A percentile compares a stretch with the other conserved stretches of the same genome.
phyloP scores from a whole-genome alignment of 1,140 invertebrate genomes.

The Druon quercuslanigerum region DNA sequence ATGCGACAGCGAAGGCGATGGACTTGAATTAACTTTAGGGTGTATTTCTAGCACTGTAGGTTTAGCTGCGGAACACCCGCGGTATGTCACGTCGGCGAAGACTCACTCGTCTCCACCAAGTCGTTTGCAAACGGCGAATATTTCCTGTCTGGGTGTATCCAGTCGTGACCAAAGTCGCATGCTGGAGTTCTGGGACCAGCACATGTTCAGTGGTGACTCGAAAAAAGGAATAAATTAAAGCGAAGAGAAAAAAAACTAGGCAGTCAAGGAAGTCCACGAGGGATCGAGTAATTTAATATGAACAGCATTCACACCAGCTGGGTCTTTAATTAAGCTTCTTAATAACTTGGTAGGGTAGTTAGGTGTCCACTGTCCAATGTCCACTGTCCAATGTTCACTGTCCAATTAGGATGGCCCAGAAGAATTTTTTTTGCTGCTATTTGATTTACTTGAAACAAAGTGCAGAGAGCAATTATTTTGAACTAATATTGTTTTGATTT shows the following conservation, averaged over 20 bases:
- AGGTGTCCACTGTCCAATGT: neutral
- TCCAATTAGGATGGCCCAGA: too few species aligned
- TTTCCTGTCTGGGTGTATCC: slow-evolving; percentile 30
- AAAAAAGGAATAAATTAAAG: slow-evolving; percentile 24
- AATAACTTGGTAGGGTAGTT: neutral
- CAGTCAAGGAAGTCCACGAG: slow-evolving; percentile 13
- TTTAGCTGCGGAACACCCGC: slow-evolving; percentile 66
- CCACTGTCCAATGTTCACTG: too few species aligned
- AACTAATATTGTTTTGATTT: too few species aligned
- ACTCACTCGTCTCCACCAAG: slow-evolving; percentile 34
- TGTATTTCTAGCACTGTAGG: slow-evolving; percentile 70
- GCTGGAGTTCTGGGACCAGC: slow-evolving; percentile 28
- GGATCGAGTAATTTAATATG: slow-evolving; percentile 29
- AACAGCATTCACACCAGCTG: slow-evolving; percentile 14
- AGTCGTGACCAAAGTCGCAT: slow-evolving; percentile 29
- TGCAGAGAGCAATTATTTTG: too few species aligned
- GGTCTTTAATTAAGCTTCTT: neutral
- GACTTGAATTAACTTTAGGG: slow-evolving; percentile 69
- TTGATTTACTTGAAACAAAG: too few species aligned
- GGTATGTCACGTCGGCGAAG: slow-evolving; percentile 60
- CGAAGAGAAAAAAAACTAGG: neutral
- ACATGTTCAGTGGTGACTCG: neutral
- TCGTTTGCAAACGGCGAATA: slow-evolving; percentile 24
- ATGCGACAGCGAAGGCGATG: slow-evolving; percentile 61
- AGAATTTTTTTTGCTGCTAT: too few species aligned